Evolutionary conservation across 2,797 vertebrate genomes (phyloP).

Genomic region (Hyperoplus lanceolatus): DNA sequence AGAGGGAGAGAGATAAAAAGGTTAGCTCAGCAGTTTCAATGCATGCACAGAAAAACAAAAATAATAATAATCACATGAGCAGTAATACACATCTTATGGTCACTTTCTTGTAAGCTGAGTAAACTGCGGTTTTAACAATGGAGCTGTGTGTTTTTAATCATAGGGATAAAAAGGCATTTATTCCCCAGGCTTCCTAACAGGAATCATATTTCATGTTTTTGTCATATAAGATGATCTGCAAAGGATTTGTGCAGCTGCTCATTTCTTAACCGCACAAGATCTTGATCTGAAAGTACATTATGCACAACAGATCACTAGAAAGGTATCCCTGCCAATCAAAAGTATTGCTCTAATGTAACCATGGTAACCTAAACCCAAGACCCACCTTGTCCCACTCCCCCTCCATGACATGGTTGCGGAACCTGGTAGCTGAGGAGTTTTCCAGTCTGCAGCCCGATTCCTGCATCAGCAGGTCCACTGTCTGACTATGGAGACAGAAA

Average conservation of each 20-base stretch:
- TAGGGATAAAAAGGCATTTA: neutral
- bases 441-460: slow-evolving; percentile 99
- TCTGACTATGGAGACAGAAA: slow-evolving; percentile 91
- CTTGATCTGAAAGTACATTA: neutral
- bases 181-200: neutral
- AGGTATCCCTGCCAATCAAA: neutral
- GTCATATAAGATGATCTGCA: slow-evolving; percentile 1
- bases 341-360: slow-evolving; percentile 22
- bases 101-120: slow-evolving; percentile 8
- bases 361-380: slow-evolving; percentile 34
- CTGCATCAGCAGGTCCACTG: slow-evolving; percentile 99
- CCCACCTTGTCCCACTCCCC: slow-evolving; percentile 99
- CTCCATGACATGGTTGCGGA: slow-evolving; percentile 99
- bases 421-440: slow-evolving; percentile 98
- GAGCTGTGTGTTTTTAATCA: neutral
- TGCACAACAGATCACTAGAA: neutral
- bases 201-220: neutral
- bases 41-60: slow-evolving; percentile 34
- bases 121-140: neutral
- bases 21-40: slow-evolving; percentile 83
- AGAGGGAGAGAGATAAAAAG: slow-evolving; percentile 77
- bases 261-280: neutral
- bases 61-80: slow-evolving; percentile 36
- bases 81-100: slow-evolving; percentile 22
- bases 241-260: neutral